These are phyloP conservation scores for Tragelaphus scriptus DNA, from an alignment of 2,113 vertebrate species.

Conservation along the genomic window DNA sequence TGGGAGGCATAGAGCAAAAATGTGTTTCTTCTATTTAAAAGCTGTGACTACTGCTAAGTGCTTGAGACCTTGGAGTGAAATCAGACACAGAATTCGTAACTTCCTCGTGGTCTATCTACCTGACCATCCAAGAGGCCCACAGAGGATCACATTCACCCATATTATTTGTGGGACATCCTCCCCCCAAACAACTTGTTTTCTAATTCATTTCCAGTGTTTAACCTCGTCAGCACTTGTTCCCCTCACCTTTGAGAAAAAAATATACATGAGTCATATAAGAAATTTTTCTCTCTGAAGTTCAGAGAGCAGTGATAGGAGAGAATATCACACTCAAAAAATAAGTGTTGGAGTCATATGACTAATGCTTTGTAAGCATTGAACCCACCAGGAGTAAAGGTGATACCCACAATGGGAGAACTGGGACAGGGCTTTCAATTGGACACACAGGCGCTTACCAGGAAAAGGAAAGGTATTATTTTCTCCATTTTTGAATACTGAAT, in stretches of 20 bases:
- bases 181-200: background rate
- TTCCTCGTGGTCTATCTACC: background rate
- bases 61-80: background rate
- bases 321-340: background rate
- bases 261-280: background rate
- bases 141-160: background rate
- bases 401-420: background rate
- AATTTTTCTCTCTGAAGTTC: background rate
- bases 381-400: background rate
- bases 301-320: background rate
- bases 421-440: background rate
- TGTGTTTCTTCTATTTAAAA: background rate
- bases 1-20: background rate
- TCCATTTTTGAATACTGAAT: background rate
- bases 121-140: background rate
- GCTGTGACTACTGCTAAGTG: no score
- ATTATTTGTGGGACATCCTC: background rate
- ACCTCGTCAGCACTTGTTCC: no score
- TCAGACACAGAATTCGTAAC: background rate
- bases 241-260: background rate
- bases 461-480: background rate
- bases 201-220: background rate
- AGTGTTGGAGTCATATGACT: background rate
- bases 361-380: background rate
- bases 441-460: background rate